phyloP scores from a whole-genome alignment of 1,140 invertebrate species.

The Saccostrea echinata region DNA sequence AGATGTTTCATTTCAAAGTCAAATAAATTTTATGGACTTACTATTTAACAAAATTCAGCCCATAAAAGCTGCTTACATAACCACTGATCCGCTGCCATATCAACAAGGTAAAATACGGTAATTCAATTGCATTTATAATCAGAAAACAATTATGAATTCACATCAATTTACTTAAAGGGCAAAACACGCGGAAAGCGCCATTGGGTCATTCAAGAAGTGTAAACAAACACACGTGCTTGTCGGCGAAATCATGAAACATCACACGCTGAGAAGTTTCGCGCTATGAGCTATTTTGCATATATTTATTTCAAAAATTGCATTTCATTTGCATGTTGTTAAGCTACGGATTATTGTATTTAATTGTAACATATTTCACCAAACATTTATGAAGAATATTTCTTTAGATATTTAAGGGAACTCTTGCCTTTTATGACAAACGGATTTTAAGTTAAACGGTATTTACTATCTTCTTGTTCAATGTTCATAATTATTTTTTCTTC shows the following conservation, averaged over 20 bases:
- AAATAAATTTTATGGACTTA: neutral
- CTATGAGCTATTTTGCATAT: slow-evolving; percentile 23
- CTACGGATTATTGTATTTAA: neutral
- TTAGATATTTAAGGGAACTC: neutral
- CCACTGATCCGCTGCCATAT: neutral
- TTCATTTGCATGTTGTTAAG: slow-evolving; percentile 31
- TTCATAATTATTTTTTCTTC: too few species aligned
- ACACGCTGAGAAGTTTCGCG: neutral
- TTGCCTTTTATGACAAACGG: neutral
- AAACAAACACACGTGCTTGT: slow-evolving; percentile 31
- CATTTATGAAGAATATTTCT: neutral
- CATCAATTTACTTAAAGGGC: slow-evolving; percentile 27
- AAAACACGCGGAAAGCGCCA: neutral
- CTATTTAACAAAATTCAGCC: neutral
- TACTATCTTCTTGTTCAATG: too few species aligned
- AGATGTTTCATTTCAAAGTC: neutral
- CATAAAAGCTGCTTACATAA: neutral
- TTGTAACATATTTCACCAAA: neutral
- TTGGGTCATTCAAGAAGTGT: slow-evolving; percentile 1
- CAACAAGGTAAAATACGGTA: slow-evolving; percentile 2
- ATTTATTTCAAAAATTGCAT: slow-evolving; percentile 19
- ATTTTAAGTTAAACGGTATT: too few species aligned
- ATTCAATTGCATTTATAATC: slow-evolving; percentile 27
- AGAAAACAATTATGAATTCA: slow-evolving; percentile 36
- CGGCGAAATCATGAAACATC: neutral